phyloP scores from a whole-genome alignment of 2,888 invertebrate genomes.

The Galerucella calmariensis region DNA sequence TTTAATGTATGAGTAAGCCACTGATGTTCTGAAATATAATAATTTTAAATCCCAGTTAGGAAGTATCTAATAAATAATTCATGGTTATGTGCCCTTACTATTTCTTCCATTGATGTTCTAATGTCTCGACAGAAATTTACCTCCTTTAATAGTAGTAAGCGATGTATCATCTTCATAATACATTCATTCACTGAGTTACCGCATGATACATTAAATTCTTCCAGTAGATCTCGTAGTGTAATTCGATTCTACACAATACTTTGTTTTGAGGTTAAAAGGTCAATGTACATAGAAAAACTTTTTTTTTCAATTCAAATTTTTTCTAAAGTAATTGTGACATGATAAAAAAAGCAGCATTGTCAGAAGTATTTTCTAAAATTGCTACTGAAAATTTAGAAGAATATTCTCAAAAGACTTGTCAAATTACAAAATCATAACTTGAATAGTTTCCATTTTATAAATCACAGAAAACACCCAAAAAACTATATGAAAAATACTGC shows the following conservation, averaged over 20 bases:
- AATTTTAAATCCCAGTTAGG: conserved; percentile 35
- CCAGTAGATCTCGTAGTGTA: conserved; percentile 22
- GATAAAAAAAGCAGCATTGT: no score
- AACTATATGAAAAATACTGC: no score
- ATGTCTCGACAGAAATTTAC: conserved; percentile 33
- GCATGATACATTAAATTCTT: conserved; percentile 27
- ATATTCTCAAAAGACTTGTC: no score
- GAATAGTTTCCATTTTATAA: no score
- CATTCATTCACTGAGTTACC: conserved; percentile 29
- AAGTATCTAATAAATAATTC: conserved; percentile 37
- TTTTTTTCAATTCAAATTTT: neutral
- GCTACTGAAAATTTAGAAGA: no score
- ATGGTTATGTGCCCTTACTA: conserved; percentile 28
- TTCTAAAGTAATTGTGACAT: no score
- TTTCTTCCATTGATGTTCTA: conserved; percentile 38
- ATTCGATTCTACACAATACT: conserved; percentile 15
- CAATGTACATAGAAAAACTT: neutral
- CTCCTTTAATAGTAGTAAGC: conserved; percentile 37
- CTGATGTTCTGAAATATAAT: conserved; percentile 27
- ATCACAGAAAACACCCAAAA: no score
- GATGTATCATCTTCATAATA: conserved; percentile 39
- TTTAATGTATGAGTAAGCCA: neutral
- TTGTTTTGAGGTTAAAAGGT: conserved; percentile 7
- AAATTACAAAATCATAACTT: no score
- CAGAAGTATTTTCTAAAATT: no score